These are phyloP conservation scores for Sarcophaga rosellei DNA, from an alignment of 2,888 invertebrate species.

Conservation along the genomic window DNA sequence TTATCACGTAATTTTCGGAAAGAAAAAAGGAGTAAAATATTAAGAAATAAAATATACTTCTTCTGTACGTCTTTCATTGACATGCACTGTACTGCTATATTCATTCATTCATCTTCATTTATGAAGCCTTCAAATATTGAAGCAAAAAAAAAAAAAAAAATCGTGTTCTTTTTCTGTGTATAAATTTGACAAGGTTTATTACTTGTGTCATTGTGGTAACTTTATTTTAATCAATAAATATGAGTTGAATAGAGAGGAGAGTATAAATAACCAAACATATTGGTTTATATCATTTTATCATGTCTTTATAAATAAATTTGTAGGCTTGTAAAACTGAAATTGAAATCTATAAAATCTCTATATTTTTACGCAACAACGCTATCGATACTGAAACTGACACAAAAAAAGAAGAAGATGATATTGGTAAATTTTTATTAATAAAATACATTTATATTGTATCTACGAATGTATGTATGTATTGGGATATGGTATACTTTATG, in stretches of 20 bases:
- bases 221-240: slow-evolving; percentile 52
- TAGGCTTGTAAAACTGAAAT: slow-evolving; percentile 27
- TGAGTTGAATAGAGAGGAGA: slow-evolving; percentile 19
- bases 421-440: not conserved
- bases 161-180: not conserved
- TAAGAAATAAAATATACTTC: too few relatives aligned
- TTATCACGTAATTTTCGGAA: too few relatives aligned
- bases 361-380: slow-evolving; percentile 57
- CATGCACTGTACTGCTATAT: too few relatives aligned
- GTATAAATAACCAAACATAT: slow-evolving; percentile 3
- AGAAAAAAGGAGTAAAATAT: not conserved
- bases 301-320: not conserved
- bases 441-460: not conserved
- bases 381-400: not conserved
- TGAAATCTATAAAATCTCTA: slow-evolving; percentile 48
- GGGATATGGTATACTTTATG: slow-evolving; percentile 41
- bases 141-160: not conserved
- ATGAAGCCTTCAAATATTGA: slow-evolving; percentile 36
- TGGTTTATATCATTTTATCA: not conserved
- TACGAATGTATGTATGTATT: not conserved
- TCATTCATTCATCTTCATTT: slow-evolving; percentile 46
- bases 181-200: slow-evolving; percentile 29
- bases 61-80: too few relatives aligned
- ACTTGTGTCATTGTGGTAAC: slow-evolving; percentile 45
- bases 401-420: not conserved